A percentile compares a stretch with the other conserved stretches of the same genome.
These are phyloP conservation scores for Dipodomys merriami DNA, from an alignment of 2,113 vertebrate genomes.

Conservation along the genomic window DNA sequence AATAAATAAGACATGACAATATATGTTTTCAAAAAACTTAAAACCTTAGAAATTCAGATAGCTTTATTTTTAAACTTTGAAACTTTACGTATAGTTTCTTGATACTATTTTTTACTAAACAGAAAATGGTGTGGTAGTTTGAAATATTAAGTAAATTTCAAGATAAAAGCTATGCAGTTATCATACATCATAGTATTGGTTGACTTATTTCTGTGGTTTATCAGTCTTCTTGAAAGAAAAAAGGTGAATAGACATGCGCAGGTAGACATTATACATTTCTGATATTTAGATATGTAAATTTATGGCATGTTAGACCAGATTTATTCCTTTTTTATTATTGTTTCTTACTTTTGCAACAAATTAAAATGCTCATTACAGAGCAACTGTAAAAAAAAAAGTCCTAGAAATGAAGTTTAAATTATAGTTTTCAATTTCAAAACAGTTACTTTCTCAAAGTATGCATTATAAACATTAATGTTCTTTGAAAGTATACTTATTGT, in stretches of 20 bases:
- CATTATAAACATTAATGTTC: constrained; percentile 45
- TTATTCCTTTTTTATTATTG: constrained; percentile 44
- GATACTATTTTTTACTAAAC: constrained; percentile 10
- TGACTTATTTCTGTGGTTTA: constrained; percentile 32
- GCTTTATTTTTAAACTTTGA: constrained; percentile 53
- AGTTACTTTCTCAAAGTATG: constrained; percentile 31
- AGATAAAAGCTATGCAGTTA: constrained; percentile 30
- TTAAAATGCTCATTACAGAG: constrained; percentile 7
- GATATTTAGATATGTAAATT: neutral
- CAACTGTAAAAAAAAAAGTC: constrained; percentile 40
- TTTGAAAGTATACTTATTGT: constrained; percentile 45
- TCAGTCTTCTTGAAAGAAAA: constrained; percentile 23
- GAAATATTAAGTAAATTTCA: constrained; percentile 47
- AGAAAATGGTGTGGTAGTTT: neutral
- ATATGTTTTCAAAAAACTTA: constrained; percentile 32
- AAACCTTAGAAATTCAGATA: neutral
- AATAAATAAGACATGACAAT: constrained; percentile 15
- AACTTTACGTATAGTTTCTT: neutral
- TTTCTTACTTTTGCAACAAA: neutral
- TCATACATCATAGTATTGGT: neutral
- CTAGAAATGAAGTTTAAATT: constrained; percentile 27
- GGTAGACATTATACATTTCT: constrained; percentile 35
- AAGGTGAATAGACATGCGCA: neutral
- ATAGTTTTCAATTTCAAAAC: constrained; percentile 47
- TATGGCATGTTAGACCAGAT: constrained; percentile 37